A percentile compares a stretch with the other conserved stretches of the same genome.
Conservation (phyloP, 1,140 invertebrate genomes). For the Scaptomyza graminum region DNA sequence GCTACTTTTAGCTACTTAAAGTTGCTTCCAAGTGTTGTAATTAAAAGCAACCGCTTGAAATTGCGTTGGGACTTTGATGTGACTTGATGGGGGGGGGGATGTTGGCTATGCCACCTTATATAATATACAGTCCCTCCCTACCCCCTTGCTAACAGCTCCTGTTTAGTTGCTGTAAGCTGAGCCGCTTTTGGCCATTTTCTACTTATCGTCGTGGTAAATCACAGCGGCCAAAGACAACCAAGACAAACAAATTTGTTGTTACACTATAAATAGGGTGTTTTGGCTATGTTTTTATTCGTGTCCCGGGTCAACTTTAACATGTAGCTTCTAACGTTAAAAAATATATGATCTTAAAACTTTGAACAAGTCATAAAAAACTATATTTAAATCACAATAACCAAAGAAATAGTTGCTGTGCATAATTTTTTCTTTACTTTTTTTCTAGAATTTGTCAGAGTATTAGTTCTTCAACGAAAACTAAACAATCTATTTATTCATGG, state of each 20-base stretch:
- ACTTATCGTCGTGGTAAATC: conserved; percentile 50
- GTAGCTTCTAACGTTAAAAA: no score
- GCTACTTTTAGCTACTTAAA: conserved; percentile 57
- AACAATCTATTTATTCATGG: conserved; percentile 1
- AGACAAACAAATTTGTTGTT: conserved; percentile 41
- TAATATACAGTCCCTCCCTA: not conserved
- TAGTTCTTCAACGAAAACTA: not conserved
- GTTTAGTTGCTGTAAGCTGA: conserved; percentile 36
- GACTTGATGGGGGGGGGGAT: conserved; percentile 1
- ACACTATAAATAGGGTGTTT: not conserved
- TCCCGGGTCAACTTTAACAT: no score
- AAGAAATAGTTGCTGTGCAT: no score
- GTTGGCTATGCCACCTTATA: conserved; percentile 6
- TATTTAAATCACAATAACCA: no score
- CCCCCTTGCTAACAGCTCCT: not conserved
- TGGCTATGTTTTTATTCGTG: not conserved
- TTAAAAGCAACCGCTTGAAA: conserved; percentile 56
- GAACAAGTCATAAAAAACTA: no score
- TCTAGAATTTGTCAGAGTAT: not conserved
- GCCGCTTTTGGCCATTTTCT: conserved; percentile 37
- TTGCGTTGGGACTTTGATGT: conserved; percentile 16
- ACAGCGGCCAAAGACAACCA: conserved; percentile 21
- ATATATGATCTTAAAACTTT: no score
- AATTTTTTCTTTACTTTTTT: no score
- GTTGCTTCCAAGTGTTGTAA: conserved; percentile 63